Base-by-base conservation (phyloP, 2,113 vertebrate genomes). In the Phaethon lepturus region DNA sequence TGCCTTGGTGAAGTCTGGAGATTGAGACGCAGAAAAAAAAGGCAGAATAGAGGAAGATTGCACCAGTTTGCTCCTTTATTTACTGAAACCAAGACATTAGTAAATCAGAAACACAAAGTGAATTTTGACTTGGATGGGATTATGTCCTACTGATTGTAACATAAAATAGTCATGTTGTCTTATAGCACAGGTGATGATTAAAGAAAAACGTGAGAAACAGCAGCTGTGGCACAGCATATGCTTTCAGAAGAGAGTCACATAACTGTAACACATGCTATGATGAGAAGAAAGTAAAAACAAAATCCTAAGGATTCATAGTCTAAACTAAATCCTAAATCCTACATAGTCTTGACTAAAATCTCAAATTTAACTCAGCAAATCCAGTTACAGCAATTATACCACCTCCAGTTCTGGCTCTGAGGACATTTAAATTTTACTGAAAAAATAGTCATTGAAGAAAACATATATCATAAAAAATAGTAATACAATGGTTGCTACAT, bases 201-300 rank as follows among this genome's bases (percentile, higher is more conserved):
- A 90, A 85, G 59, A 17, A 95, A 91, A 79, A 40, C 40, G 74
- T 26, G 20, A 62, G 75, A 87, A 96, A 81, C 35, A 86, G 29
- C 26, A 90, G 53, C 35, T 79, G n/a, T 44, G 77, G 35, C 12
- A 60, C 18, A 55, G 33, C 33, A 56, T 24, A 56, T n/a, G 23
- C 3, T 78, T 89, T 90, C 68, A 94, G 83, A 93, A 97, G 33
- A 94, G 25, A 82, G 19, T 93, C 45, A 83, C 13, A 26, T 59
- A 80, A 66, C 49, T 95, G 67, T 66, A 93, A 88, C 17, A 75
- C 72, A 63, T 52, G 58, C 33, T 74, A 25, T 78, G 77, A 89
- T 78, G 35, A 96, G 53, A 91, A 58, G 53, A 79, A 93, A 76
- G 50, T n/a, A 52, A 90, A 96, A 96, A 78, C 38, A 76, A 77